A percentile compares a stretch with the other conserved stretches of the same genome.
phyloP scores from a whole-genome alignment of 2,797 vertebrate genomes.

The Rhyacichthys aspro region DNA sequence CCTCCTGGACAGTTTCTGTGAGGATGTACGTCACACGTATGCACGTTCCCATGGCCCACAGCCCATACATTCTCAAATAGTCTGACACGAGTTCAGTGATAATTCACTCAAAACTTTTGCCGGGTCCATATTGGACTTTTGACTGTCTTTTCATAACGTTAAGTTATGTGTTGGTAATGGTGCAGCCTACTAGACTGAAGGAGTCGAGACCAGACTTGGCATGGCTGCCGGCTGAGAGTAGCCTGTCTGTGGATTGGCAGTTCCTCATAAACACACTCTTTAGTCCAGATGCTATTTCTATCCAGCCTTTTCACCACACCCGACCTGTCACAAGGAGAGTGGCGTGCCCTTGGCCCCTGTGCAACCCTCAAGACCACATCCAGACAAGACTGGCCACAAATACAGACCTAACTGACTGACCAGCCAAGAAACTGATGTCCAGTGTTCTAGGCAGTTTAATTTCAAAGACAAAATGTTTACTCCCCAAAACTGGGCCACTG shows the following conservation, averaged over 20 bases:
- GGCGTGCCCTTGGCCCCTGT: conserved; percentile 52
- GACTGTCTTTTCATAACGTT: conserved; percentile 30
- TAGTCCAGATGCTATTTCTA: conserved; percentile 78
- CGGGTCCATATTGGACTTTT: conserved; percentile 32
- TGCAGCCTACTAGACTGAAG: conserved; percentile 54
- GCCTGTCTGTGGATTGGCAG: conserved; percentile 74
- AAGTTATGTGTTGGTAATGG: conserved; percentile 54
- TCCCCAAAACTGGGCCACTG: conserved; percentile 23
- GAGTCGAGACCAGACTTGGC: conserved; percentile 73
- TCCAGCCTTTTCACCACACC: conserved; percentile 74
- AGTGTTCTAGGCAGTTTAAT: conserved; percentile 13
- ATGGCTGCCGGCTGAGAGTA: conserved; percentile 61
- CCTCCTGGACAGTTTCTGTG: conserved; percentile 35
- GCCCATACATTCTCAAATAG: conserved; percentile 23
- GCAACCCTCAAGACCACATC: conserved; percentile 39
- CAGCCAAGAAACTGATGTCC: conserved; percentile 28
- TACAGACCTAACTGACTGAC: conserved; percentile 43
- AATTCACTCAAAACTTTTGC: conserved; percentile 32
- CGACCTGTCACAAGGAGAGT: conserved; percentile 71
- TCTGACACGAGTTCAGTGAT: conserved; percentile 5
- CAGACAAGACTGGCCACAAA: conserved; percentile 57
- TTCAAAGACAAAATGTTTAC: conserved; percentile 22
- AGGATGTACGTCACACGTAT: conserved; percentile 38
- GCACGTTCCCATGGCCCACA: conserved; percentile 24
- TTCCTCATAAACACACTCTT: conserved; percentile 65